Evolutionary conservation across 2,888 invertebrate genomes (phyloP).

Genomic region (Furcula furcula): DNA sequence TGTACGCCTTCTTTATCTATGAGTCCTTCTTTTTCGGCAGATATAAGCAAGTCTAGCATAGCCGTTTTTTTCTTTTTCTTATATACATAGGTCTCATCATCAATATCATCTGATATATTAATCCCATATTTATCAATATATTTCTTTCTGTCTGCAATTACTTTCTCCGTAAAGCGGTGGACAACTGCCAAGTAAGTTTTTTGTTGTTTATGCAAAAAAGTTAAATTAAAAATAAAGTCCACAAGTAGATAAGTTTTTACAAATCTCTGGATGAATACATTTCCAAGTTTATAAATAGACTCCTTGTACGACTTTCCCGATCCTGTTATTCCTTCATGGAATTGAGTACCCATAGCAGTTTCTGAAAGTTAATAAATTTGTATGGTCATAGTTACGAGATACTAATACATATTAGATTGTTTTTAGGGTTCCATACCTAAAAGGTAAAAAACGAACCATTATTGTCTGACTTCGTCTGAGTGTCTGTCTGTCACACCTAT

Average conservation of each 20-base stretch:
- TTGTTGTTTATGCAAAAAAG: conserved; percentile 73
- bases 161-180: conserved; percentile 61
- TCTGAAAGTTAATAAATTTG: conserved; percentile 48
- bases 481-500: no score
- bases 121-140: conserved; percentile 16
- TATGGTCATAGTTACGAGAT: neutral
- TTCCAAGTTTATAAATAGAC: conserved; percentile 73
- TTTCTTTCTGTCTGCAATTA: conserved; percentile 50
- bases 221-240: conserved; percentile 74
- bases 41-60: conserved; percentile 83
- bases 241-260: conserved; percentile 81
- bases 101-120: neutral
- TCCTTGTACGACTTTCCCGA: conserved; percentile 78
- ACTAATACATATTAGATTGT: no score
- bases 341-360: conserved; percentile 86
- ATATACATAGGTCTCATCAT: conserved; percentile 7
- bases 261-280: conserved; percentile 53
- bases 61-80: conserved; percentile 40
- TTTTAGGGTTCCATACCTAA: neutral
- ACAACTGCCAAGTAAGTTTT: conserved; percentile 49
- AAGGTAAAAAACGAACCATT: neutral
- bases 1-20: conserved; percentile 80
- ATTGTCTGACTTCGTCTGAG: no score
- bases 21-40: conserved; percentile 72
- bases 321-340: conserved; percentile 63